Conservation (phyloP, 1,140 invertebrate genomes). For the Dolichoris vasculosae region DNA sequence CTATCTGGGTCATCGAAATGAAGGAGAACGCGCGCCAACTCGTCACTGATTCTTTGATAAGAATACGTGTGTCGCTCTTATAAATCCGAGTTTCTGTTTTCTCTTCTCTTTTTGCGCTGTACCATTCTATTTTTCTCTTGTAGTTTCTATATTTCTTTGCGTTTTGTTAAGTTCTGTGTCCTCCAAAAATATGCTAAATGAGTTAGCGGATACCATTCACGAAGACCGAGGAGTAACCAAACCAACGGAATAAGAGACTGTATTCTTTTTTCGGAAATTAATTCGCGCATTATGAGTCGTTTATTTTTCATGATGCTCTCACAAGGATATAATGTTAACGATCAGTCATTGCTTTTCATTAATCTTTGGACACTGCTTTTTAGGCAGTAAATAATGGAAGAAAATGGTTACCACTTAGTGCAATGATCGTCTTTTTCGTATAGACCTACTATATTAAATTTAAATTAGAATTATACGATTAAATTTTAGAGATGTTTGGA, state of each 20-base stretch:
- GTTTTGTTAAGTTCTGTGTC: too few relatives aligned
- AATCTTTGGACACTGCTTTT: neutral
- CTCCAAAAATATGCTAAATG: neutral
- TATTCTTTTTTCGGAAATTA: neutral
- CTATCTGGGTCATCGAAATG: conserved; percentile 18
- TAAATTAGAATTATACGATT: neutral
- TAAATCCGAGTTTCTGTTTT: neutral
- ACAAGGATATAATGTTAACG: neutral
- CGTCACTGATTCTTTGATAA: conserved; percentile 19
- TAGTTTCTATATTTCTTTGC: too few relatives aligned
- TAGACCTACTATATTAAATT: neutral
- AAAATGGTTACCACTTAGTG: neutral
- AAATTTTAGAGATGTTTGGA: too few relatives aligned
- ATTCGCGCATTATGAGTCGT: neutral
- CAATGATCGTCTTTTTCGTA: neutral
- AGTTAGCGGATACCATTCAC: neutral
- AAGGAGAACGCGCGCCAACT: neutral
- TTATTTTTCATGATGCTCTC: neutral
- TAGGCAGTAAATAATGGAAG: neutral
- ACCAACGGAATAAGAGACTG: neutral
- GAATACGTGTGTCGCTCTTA: neutral
- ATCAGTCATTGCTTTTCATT: neutral
- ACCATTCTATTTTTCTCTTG: neutral
- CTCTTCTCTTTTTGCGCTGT: neutral
- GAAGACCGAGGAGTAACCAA: neutral